Evolutionary conservation across 2,888 invertebrate species (phyloP).

Genomic region (Spisula solida): DNA sequence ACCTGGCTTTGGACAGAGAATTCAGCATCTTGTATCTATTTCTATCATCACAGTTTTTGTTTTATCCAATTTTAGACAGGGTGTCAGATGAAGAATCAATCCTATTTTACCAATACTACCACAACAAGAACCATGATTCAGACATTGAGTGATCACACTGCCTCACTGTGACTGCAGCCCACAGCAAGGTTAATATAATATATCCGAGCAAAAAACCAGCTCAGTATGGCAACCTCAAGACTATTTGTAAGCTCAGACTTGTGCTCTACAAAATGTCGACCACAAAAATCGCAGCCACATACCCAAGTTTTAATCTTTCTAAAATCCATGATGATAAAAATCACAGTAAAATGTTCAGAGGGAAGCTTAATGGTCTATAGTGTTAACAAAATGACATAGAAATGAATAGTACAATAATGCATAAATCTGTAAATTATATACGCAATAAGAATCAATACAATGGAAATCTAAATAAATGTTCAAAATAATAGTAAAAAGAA

Average conservation of each 20-base stretch:
- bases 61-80: too few relatives aligned
- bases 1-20: too few relatives aligned
- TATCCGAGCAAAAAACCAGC: background rate
- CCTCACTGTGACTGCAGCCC: background rate
- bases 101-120: too few relatives aligned
- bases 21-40: too few relatives aligned
- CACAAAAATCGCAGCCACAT: slow-evolving; percentile 16
- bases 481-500: slow-evolving; percentile 66
- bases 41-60: too few relatives aligned
- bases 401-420: slow-evolving; percentile 53
- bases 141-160: slow-evolving; percentile 3
- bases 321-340: slow-evolving; percentile 57
- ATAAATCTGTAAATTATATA: slow-evolving; percentile 60
- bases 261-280: background rate
- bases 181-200: background rate
- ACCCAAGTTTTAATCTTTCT: slow-evolving; percentile 28
- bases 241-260: slow-evolving; percentile 18
- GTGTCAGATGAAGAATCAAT: too few relatives aligned
- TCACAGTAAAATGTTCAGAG: slow-evolving; percentile 52
- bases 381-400: slow-evolving; percentile 41
- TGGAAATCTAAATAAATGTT: slow-evolving; percentile 62
- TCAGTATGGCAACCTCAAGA: slow-evolving; percentile 17
- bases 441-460: slow-evolving; percentile 60
- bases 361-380: slow-evolving; percentile 41
- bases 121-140: background rate